Evolutionary conservation across 2,888 invertebrate genomes (phyloP), one percentile per base, ranked within the genome.

Genomic region (Nemurella pictetii): DNA sequence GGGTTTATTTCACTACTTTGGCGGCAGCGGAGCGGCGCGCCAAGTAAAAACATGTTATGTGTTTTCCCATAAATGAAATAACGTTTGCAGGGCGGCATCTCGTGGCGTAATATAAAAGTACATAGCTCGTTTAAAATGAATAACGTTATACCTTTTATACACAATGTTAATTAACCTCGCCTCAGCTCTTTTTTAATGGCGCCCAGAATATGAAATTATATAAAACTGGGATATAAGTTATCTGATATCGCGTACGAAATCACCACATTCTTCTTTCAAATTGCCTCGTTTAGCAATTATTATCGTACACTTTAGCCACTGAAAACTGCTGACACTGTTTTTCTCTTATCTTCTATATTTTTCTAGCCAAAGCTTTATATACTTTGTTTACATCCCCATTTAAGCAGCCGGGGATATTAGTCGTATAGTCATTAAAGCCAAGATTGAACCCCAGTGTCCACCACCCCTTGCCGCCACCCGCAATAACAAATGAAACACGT

Each of bases 251-350:
- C 55, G 29, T 82, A 55, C 82, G 30, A 72, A 82, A 82, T 82
- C 82, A 82, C 82, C 82, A 28, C 82, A 55, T 82, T 82, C 55
- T 82, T 82, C 82, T 82, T 82, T 82, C 29, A 82, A 82, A 82
- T 82, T 82, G 82, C 82, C 82, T 72, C 82, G 55, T 82, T 82
- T 82, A 82, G 82, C 82, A 82, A 82, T 82, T 82, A 82, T 82
- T 82, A 82, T 82, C 82, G 82, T 72, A 27, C 72, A 82, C 82
- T 82, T 82, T 72, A 82, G 27, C 82, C 72, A 82, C 72, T 72
- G 82, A 82, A 82, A 82, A 82, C 82, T 82, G 82, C 55, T 82
- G 82, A 82, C 82, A 29, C 27, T 27, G 82, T 72, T 82, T 20
- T 30, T 78, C 28, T 30, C 78, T 78, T 28, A 78, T 78, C 78